phyloP scores from a whole-genome alignment of 2,888 invertebrate species.

The Lycophotia porphyrea region DNA sequence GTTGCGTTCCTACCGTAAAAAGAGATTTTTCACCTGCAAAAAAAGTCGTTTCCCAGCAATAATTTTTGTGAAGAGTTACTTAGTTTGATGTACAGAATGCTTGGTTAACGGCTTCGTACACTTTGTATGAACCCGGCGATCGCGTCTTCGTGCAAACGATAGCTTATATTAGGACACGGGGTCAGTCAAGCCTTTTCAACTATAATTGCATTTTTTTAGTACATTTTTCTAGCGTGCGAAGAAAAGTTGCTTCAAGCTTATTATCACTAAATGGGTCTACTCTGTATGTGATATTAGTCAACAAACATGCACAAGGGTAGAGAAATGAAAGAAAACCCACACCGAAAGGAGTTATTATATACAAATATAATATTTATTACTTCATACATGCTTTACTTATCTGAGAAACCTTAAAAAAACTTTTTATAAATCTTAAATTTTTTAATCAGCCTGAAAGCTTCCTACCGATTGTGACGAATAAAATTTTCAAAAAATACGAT shows the following conservation, averaged over 20 bases:
- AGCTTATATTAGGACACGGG: not conserved
- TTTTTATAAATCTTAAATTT: slow-evolving; percentile 2
- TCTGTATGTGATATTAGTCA: slow-evolving; percentile 58
- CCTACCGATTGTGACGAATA: slow-evolving; percentile 86
- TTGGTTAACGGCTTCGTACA: not conserved
- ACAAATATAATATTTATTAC: slow-evolving; percentile 70
- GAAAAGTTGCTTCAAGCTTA: slow-evolving; percentile 31
- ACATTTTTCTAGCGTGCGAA: slow-evolving; percentile 41
- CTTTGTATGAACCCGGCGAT: not conserved
- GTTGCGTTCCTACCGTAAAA: not conserved
- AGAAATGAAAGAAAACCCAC: slow-evolving; percentile 74
- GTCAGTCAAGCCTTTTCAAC: slow-evolving; percentile 8
- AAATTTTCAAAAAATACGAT: slow-evolving; percentile 72
- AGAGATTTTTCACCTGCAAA: not conserved
- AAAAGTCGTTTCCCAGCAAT: not conserved
- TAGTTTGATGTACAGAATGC: not conserved
- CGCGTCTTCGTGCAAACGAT: not conserved
- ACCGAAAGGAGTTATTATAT: slow-evolving; percentile 71
- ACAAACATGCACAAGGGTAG: slow-evolving; percentile 65
- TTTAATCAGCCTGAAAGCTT: slow-evolving; percentile 85
- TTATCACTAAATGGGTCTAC: slow-evolving; percentile 45
- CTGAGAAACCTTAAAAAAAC: slow-evolving; percentile 41
- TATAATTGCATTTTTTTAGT: slow-evolving; percentile 5
- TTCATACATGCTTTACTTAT: slow-evolving; percentile 87
- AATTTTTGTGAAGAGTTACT: not conserved